Conservation (phyloP, 1,140 invertebrate genomes). For the Ctenoplectra terminalis region DNA sequence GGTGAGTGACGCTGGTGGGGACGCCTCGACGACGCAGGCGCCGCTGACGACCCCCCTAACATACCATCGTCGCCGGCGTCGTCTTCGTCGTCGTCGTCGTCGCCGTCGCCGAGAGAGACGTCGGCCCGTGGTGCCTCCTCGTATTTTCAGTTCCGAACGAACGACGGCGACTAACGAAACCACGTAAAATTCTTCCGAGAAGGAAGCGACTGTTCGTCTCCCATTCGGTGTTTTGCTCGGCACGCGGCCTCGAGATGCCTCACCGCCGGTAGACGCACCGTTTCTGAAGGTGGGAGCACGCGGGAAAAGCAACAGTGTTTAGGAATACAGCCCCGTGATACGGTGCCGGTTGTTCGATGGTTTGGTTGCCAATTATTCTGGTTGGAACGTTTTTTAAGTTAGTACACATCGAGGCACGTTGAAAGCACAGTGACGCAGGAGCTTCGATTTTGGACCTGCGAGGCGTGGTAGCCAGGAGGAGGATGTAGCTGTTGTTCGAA, state of each 20-base stretch:
- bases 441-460: constrained; percentile 33
- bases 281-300: constrained; percentile 46
- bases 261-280: constrained; percentile 24
- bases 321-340: constrained; percentile 21
- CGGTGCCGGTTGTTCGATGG: constrained; percentile 6
- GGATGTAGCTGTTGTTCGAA: background rate
- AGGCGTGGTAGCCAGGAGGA: constrained; percentile 54
- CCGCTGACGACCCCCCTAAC: constrained; percentile 45
- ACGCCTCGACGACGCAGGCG: constrained; percentile 55
- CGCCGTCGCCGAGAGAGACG: constrained; percentile 58
- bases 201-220: constrained; percentile 24
- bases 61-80: constrained; percentile 58
- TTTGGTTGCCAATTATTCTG: constrained; percentile 2
- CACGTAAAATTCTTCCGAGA: constrained; percentile 25
- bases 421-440: constrained; percentile 41
- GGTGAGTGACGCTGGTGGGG: constrained; percentile 45
- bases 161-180: constrained; percentile 66
- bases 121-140: constrained; percentile 63
- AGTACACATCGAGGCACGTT: constrained; percentile 22
- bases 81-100: constrained; percentile 52
- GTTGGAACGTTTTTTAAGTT: background rate
- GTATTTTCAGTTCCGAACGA: constrained; percentile 67
- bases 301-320: constrained; percentile 68
- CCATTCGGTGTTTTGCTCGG: constrained; percentile 3
- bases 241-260: constrained; percentile 11